A percentile compares a stretch with the other conserved stretches of the same genome.
phyloP scores from a whole-genome alignment of 23 tunicate genomes.

The Halocynthia roretzi region DNA sequence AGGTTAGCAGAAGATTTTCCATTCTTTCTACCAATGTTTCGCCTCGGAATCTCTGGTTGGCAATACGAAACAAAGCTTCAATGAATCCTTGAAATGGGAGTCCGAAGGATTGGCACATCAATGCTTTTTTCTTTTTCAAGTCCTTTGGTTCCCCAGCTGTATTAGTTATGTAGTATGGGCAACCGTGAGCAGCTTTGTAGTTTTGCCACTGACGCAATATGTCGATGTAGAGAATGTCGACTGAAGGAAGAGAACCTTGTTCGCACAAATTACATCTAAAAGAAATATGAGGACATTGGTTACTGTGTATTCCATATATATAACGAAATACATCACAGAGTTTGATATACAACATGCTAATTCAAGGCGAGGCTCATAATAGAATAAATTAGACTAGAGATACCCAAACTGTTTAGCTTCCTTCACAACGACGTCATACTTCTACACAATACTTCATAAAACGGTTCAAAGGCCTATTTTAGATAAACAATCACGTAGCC shows the following conservation, averaged over 20 bases:
- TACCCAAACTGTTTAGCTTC: too few species aligned
- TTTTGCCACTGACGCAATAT: slow-evolving; percentile 78
- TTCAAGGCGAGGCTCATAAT: too few species aligned
- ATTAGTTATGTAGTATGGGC: slow-evolving; percentile 46
- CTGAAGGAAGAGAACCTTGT: slow-evolving; percentile 63
- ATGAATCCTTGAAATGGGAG: slow-evolving; percentile 92
- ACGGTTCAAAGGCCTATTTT: too few species aligned
- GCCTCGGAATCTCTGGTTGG: slow-evolving; percentile 55
- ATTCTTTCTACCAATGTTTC: slow-evolving; percentile 55
- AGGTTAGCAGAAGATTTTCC: slow-evolving; percentile 41
- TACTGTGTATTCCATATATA: too few species aligned
- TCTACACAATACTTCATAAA: too few species aligned
- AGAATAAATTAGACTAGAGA: too few species aligned
- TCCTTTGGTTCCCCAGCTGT: slow-evolving; percentile 25
- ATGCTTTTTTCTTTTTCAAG: slow-evolving; percentile 5
- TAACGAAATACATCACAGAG: too few species aligned
- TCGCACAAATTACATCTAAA: slow-evolving; percentile 68
- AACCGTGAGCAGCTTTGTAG: slow-evolving; percentile 25
- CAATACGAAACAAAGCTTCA: slow-evolving; percentile 71
- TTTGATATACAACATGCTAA: too few species aligned
- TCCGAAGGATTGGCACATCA: slow-evolving; percentile 32
- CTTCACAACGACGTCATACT: too few species aligned
- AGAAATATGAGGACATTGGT: not conserved
- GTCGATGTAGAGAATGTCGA: slow-evolving; percentile 89
- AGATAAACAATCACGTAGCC: too few species aligned